Base-by-base conservation (phyloP, 2,888 invertebrate species). In the Chirona hameri region DNA sequence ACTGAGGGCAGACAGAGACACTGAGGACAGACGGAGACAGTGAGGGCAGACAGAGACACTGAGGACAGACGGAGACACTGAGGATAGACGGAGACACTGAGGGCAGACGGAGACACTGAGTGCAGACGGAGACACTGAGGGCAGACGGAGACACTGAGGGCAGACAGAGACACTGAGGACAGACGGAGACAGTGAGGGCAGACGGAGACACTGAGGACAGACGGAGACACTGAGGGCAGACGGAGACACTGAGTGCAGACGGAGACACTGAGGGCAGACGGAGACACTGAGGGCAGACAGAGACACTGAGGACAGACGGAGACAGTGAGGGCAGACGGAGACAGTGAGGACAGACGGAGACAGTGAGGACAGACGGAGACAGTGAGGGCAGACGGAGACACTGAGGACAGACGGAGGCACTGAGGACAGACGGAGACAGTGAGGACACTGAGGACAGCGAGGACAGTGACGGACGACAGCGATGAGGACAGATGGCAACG, bases 41-140 rank as follows among this genome's bases (percentile, higher is more conserved):
- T 95, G 88, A 57, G 18, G 21, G 9, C 39, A 39, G 52, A 52
- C 52, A 52, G 7, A 52, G 52, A 39, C n/a, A n/a, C 95, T 95
- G 88, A 57, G 18, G 21, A 2, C 39, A 39, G 52, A 52, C 52
- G 10, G 7, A 52, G 52, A 39, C n/a, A n/a, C 95, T 95, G 88
- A 57, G 18, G 21, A 2, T 7, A 39, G 52, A 52, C 52, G 10
- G 7, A 52, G 52, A 39, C n/a, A n/a, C 95, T 95, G 88, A 57
- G 18, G 21, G 9, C 39, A 39, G 52, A 52, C 52, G 10, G 7
- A 52, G 52, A 39, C n/a, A n/a, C 95, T 95, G 88, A 57, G 18
- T 4, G 9, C 39, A 39, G 52, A 52, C 52, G 10, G 7, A 52
- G 52, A 39, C n/a, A n/a, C 95, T 95, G 88, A 57, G 18, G 21